A percentile compares a stretch with the other conserved stretches of the same genome.
Evolutionary conservation across 2,113 vertebrate species (phyloP).

Genomic region (Cephalopholis sonnerati): DNA sequence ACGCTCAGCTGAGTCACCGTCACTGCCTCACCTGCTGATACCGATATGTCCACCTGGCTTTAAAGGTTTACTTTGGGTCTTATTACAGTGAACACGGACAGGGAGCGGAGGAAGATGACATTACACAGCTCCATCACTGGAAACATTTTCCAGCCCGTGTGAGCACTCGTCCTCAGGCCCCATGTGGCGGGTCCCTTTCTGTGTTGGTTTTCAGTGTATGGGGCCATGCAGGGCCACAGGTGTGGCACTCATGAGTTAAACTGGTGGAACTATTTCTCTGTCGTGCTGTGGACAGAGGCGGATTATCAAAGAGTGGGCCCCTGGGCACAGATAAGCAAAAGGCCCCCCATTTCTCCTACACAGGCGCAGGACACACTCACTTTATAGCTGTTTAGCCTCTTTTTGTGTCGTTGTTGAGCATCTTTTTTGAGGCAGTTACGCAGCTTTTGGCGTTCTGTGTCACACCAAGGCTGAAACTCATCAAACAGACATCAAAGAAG

Average conservation of each 20-base stretch:
- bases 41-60: not conserved
- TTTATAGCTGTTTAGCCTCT: too few relatives aligned
- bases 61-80: too few relatives aligned
- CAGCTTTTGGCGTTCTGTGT: too few relatives aligned
- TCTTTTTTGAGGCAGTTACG: too few relatives aligned
- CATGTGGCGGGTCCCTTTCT: not conserved
- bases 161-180: not conserved
- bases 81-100: not conserved
- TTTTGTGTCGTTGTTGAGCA: too few relatives aligned
- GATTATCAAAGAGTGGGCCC: too few relatives aligned
- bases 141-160: not conserved
- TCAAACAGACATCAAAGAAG: too few relatives aligned
- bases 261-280: not conserved
- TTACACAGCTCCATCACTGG: not conserved
- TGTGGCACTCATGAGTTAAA: not conserved
- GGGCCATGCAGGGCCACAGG: not conserved
- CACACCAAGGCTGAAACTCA: too few relatives aligned
- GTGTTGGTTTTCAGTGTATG: not conserved
- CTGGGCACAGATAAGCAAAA: too few relatives aligned
- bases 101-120: not conserved
- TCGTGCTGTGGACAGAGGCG: not conserved
- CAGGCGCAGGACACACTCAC: too few relatives aligned
- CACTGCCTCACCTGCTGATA: not conserved
- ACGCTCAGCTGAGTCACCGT: conserved; percentile 1
- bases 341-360: too few relatives aligned